Evolutionary conservation across 2,797 vertebrate species (phyloP), one percentile per base, ranked within the genome.

Genomic region (Clarias laeviceps): DNA sequence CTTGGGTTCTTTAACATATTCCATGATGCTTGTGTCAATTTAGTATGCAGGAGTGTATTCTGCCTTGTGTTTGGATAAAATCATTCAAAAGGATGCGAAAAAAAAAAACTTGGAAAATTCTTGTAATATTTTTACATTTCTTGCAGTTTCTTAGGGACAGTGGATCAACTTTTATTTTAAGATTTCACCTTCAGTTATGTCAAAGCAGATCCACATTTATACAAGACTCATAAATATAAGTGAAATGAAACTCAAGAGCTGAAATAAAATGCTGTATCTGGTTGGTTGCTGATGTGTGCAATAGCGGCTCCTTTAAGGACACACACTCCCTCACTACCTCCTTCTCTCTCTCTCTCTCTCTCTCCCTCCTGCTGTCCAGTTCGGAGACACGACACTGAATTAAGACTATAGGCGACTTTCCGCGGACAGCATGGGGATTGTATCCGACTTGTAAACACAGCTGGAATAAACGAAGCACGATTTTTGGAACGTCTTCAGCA

Each of bases 351-450:
- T 61, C 81, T 29, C 68, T 37, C 80, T 34, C 80, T 37, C 54
- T 18, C 29, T 18, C 65, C 27, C 68, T 27, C 50, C 80, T 85
- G 50, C 82, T 83, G 82, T 84, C 76, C 89, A 90, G 89, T 87
- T 93, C 93, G 91, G 90, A 92, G 92, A 90, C 93, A 93, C 87
- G 91, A 91, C 93, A 90, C 92, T 93, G 92, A 90, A 93, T 92
- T 90, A 93, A 93, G 89, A 87, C 92, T 86, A 91, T 86, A 91
- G 91, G 92, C 92, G 92, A 93, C 85, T 92, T 54, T 92, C 92
- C 94, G 89, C 93, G 93, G 87, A 87, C 89, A 88, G 90, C 40
- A 83, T 82, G 61, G 80, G 88, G 83, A 82, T 32, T 83, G 54
- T 78, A 86, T 50, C 32, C 70, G 83, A 81, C 59, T 57, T 50